A percentile compares a stretch with the other conserved stretches of the same genome.
phyloP scores from a whole-genome alignment of 2,888 invertebrate species.

The Thelaira solivaga region DNA sequence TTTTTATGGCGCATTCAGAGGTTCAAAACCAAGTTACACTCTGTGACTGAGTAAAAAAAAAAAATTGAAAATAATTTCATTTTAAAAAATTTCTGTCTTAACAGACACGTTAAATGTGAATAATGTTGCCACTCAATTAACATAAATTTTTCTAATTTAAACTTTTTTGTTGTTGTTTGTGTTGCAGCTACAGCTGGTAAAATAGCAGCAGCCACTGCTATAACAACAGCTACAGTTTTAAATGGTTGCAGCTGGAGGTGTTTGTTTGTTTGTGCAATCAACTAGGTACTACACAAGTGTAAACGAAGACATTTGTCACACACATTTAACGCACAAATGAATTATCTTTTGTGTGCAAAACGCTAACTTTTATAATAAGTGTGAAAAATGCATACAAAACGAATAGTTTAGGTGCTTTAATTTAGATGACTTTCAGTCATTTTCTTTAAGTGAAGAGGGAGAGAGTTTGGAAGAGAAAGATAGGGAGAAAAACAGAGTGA shows the following conservation, averaged over 20 bases:
- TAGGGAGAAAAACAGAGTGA: too few species aligned
- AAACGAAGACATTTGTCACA: slow-evolving; percentile 46
- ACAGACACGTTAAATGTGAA: background rate
- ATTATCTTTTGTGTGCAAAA: slow-evolving; percentile 1
- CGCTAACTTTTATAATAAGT: background rate
- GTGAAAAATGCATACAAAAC: background rate
- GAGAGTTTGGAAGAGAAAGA: too few species aligned
- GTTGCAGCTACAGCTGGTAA: background rate
- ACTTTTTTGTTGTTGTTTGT: background rate
- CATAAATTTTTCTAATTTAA: slow-evolving; percentile 4
- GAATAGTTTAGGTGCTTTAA: background rate
- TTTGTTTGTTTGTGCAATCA: background rate
- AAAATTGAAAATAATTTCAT: background rate
- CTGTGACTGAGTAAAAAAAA: background rate
- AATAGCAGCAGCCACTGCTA: too few species aligned
- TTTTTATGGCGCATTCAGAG: background rate
- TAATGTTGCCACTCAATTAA: slow-evolving; percentile 35
- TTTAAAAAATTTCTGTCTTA: background rate
- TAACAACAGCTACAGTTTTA: too few species aligned
- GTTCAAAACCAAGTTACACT: background rate
- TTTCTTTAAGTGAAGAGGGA: too few species aligned
- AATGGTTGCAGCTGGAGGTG: background rate
- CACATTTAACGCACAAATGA: slow-evolving; percentile 25
- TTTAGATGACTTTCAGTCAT: background rate
- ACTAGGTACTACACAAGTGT: slow-evolving; percentile 18